phyloP scores from a whole-genome alignment of 2,888 invertebrate genomes.

The Gisinianus flammeolus region DNA sequence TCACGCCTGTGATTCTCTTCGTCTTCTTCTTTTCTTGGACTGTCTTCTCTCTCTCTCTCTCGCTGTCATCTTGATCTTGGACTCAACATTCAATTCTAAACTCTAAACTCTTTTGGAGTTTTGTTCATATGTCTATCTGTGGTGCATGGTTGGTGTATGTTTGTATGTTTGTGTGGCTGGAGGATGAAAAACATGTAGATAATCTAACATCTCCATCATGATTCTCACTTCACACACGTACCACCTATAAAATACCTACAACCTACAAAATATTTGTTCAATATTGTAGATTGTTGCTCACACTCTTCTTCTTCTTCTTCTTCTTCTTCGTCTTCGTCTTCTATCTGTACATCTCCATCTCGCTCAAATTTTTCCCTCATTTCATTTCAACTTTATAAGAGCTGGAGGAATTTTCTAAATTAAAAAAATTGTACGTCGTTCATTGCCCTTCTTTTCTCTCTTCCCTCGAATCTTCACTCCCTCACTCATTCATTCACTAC shows the following conservation, averaged over 20 bases:
- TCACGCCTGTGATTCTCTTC: constrained; percentile 17
- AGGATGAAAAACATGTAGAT: not conserved
- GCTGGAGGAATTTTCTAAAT: not conserved
- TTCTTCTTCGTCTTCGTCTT: not conserved
- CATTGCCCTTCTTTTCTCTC: not conserved
- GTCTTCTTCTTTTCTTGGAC: not conserved
- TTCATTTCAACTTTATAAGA: not conserved
- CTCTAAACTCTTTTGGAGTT: not conserved
- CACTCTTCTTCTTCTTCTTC: not conserved
- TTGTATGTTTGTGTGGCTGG: not conserved
- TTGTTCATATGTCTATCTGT: not conserved
- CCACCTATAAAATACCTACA: not conserved
- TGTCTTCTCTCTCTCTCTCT: not conserved
- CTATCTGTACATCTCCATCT: not conserved
- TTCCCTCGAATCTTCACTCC: too few relatives aligned
- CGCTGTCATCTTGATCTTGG: not conserved
- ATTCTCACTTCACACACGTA: not conserved
- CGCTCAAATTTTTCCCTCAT: not conserved
- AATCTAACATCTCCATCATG: not conserved
- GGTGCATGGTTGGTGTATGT: not conserved
- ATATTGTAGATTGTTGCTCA: not conserved
- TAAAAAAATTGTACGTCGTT: not conserved
- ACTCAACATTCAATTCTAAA: not conserved
- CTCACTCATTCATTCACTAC: too few relatives aligned
- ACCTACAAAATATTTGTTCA: not conserved